Conservation (phyloP, 2,113 vertebrate genomes). For the Saguinus imperator region DNA sequence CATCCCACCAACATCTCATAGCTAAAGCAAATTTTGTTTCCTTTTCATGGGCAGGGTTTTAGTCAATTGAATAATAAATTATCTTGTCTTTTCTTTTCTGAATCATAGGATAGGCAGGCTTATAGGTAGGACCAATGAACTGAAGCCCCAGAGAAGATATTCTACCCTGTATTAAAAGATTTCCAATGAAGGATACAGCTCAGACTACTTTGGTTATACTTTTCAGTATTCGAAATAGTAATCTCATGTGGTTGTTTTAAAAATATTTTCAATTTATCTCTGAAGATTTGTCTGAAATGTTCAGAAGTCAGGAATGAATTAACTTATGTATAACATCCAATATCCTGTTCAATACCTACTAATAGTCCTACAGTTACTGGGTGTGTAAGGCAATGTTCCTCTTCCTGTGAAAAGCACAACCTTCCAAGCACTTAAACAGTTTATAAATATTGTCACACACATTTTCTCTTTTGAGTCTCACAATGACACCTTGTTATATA, state of each 20-base stretch:
- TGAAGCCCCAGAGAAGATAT: neutral
- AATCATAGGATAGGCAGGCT: neutral
- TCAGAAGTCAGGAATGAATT: neutral
- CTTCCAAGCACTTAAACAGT: neutral
- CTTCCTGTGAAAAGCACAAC: neutral
- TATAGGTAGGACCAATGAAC: neutral
- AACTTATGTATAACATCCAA: neutral
- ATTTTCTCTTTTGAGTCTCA: slow-evolving; percentile 35
- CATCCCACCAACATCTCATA: slow-evolving; percentile 54
- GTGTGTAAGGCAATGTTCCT: neutral
- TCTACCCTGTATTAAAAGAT: neutral
- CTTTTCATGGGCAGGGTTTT: slow-evolving; percentile 58
- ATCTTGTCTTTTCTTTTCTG: slow-evolving; percentile 25
- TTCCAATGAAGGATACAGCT: neutral
- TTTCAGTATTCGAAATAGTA: neutral
- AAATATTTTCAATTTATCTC: neutral
- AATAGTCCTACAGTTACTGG: neutral
- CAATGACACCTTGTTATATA: neutral
- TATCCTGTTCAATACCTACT: neutral
- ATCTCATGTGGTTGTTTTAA: neutral
- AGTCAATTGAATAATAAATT: slow-evolving; percentile 63
- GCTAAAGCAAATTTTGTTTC: slow-evolving; percentile 65
- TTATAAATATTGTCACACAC: neutral
- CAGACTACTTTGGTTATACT: neutral
- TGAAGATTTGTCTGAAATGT: neutral